phyloP scores from a whole-genome alignment of 2,888 invertebrate genomes.

The Euphydryas editha region DNA sequence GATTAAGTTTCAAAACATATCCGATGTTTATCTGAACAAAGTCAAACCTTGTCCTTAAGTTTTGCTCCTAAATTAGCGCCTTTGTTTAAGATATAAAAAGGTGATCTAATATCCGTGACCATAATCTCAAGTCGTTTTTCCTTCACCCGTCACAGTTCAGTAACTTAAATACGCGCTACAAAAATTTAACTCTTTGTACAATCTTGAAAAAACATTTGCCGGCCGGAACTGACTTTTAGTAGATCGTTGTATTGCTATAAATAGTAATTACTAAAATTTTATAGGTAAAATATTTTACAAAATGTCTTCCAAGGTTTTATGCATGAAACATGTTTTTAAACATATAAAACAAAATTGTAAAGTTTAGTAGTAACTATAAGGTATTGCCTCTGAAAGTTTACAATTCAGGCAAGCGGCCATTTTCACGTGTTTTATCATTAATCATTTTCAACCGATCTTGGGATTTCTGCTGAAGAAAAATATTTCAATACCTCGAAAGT shows the following conservation, averaged over 20 bases:
- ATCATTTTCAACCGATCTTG: too few species aligned
- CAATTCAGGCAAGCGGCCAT: too few species aligned
- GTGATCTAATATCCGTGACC: slow-evolving; percentile 3
- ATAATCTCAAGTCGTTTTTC: slow-evolving; percentile 3
- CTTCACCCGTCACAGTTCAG: slow-evolving; percentile 11
- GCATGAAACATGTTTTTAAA: too few species aligned
- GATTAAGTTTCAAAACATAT: too few species aligned
- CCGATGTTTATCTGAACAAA: too few species aligned
- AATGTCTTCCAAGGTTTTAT: not conserved
- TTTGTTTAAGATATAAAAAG: not conserved
- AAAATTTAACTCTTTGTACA: slow-evolving; percentile 5
- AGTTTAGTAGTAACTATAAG: too few species aligned
- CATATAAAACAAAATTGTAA: too few species aligned
- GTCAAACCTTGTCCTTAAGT: not conserved
- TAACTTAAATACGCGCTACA: not conserved
- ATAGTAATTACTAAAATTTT: not conserved
- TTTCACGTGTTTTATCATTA: too few species aligned
- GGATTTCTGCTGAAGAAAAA: too few species aligned
- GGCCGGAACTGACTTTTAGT: not conserved
- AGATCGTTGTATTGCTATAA: not conserved
- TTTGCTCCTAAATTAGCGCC: not conserved
- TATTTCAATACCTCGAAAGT: too few species aligned
- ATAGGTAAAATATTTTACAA: not conserved
- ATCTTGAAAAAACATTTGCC: not conserved
- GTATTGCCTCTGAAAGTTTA: too few species aligned